Percentiles rank a stretch among this genome's conserved stretches.
Conservation (phyloP, 2,113 vertebrate species). For the Alligator sinensis region DNA sequence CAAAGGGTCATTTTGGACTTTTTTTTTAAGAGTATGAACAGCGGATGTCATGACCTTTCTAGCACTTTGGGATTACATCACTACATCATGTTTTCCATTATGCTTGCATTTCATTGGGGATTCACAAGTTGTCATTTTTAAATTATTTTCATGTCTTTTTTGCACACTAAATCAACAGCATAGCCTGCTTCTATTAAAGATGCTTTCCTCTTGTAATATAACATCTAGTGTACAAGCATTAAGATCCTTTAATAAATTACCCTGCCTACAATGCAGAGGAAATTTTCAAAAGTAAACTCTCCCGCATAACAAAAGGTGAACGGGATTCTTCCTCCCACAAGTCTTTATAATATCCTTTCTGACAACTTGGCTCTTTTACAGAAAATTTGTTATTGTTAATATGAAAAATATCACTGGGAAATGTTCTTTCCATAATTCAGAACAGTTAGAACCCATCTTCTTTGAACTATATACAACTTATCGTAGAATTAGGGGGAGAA, state of each 20-base stretch:
- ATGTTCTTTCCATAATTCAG: not conserved
- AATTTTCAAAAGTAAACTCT: conserved; percentile 34
- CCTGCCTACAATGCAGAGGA: not conserved
- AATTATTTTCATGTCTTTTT: conserved; percentile 51
- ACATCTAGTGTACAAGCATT: conserved; percentile 22
- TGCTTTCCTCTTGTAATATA: conserved; percentile 52
- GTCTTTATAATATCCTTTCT: not conserved
- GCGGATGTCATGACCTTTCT: not conserved
- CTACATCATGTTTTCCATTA: conserved; percentile 26
- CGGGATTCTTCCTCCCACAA: not conserved
- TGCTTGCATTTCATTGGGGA: conserved; percentile 30
- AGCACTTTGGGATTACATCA: conserved; percentile 30
- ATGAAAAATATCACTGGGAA: not conserved
- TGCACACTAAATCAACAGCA: conserved; percentile 48
- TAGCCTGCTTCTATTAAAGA: conserved; percentile 22
- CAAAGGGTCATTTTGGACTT: conserved; percentile 55
- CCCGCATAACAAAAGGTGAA: not conserved
- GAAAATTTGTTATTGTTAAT: not conserved
- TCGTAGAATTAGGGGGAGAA: not conserved
- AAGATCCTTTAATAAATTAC: conserved; percentile 51
- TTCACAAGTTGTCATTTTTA: conserved; percentile 61
- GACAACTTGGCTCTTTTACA: not conserved
- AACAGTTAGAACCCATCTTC: not conserved
- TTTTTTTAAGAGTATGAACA: conserved; percentile 30
- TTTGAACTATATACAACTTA: not conserved